These are phyloP conservation scores for Pheucticus melanocephalus DNA, from an alignment of 2,113 vertebrate species.

Conservation along the genomic window DNA sequence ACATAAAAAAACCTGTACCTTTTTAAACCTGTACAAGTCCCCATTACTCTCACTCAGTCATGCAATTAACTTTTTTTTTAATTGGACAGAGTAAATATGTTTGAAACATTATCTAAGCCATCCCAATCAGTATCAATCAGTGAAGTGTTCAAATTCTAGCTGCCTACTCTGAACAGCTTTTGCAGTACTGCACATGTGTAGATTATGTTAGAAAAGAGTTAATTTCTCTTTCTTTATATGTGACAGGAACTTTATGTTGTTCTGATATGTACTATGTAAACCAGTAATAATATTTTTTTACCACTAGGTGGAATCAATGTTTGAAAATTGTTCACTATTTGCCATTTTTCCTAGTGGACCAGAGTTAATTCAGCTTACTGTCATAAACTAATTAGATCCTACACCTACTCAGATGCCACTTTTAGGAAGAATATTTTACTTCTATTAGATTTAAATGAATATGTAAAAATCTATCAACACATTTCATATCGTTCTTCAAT, in stretches of 20 bases:
- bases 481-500: constrained; percentile 2
- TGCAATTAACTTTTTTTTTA: not conserved
- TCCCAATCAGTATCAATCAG: not conserved
- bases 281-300: not conserved
- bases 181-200: not conserved
- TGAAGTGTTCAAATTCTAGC: not conserved
- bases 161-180: not conserved
- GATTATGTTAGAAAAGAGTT: not conserved
- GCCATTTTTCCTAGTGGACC: not conserved
- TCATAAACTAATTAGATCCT: not conserved
- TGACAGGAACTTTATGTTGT: not conserved
- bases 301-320: constrained; percentile 63
- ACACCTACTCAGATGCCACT: not conserved
- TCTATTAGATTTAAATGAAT: not conserved
- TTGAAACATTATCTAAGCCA: not conserved
- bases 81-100: not conserved
- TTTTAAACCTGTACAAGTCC: not conserved
- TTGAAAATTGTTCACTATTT: not conserved
- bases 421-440: not conserved
- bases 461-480: constrained; percentile 15
- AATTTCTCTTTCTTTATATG: not conserved
- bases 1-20: not conserved
- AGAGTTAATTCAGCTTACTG: not conserved
- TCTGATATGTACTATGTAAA: not conserved
- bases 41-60: not conserved